These are phyloP conservation scores for Falco punctatus DNA, from an alignment of 2,113 vertebrate genomes.

Conservation along the genomic window DNA sequence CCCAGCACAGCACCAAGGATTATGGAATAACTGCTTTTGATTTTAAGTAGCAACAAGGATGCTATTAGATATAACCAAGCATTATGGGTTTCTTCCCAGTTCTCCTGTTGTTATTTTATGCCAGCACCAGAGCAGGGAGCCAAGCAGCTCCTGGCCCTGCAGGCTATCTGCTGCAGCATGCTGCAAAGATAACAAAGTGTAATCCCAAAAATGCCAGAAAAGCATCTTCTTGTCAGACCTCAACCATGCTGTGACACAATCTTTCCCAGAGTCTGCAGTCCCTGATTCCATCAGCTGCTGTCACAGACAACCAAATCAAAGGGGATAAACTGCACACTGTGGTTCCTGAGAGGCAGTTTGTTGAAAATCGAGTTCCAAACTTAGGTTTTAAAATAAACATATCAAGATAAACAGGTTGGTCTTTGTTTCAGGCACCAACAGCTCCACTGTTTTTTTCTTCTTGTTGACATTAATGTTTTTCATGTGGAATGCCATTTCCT, in stretches of 20 bases:
- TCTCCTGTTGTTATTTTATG: neutral
- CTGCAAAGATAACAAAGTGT: neutral
- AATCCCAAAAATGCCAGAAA: neutral
- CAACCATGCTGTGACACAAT: accelerated
- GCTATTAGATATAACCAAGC: neutral
- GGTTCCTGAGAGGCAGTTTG: neutral
- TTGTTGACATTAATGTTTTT: neutral
- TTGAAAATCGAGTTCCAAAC: neutral
- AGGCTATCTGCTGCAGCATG: neutral
- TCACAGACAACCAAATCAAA: neutral
- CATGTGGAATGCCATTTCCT: neutral
- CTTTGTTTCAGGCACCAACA: neutral
- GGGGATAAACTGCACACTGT: neutral
- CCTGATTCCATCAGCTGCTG: neutral
- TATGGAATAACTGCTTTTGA: accelerated
- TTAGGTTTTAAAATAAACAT: slow-evolving; percentile 20
- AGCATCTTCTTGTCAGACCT: neutral
- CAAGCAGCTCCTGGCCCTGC: neutral
- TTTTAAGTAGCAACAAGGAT: neutral
- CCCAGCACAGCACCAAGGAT: neutral
- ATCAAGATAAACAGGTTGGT: slow-evolving; percentile 30
- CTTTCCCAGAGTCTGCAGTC: neutral
- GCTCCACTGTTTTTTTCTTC: neutral
- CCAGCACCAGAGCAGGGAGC: neutral
- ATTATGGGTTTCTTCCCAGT: neutral